Evolutionary conservation across 2,888 invertebrate genomes (phyloP), one percentile per base, ranked within the genome.

Genomic region (Epinotia ramella): DNA sequence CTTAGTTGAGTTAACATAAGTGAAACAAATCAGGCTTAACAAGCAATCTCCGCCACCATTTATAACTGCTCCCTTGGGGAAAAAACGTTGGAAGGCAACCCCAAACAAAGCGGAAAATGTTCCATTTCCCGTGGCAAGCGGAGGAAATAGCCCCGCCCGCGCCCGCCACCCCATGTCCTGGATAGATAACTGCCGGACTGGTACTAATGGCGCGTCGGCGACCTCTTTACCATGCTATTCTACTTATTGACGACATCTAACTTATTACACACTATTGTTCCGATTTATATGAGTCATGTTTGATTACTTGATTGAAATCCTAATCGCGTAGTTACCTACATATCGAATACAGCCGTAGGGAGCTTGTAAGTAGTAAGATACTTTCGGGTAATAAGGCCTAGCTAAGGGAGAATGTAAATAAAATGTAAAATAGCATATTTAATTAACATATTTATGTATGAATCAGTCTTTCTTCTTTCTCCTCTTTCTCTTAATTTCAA

Each of bases 171-270:
- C 80, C 77, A 24, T 73, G 84, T 78, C 83, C 86, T 82, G 81
- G 80, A 84, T 84, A 84, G 83, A 82, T 85, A 83, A 83, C 81
- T 77, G 73, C 76, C 44, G 77, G 77, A 77, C 66, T 77, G 44
- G 63, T 66, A 69, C 69, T 75, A 73, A 75, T 66, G 68, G 70
- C 75, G 53, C 60, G 59, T 60, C 71, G 59, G 74, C 77, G 79
- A 78, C 80, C 80, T 75, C 78, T 66, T 65, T 78, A 77, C 28
- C 69, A 56, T 40, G 71, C 76, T 65, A 75, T 75, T 78, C 68
- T 71, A 73, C 65, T 65, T 78, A 77, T 79, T 78, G 73, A 74
- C 72, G 72, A 72, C 67, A 71, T 66, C 57, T n/a, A 53, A 75
- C 65, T 70, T 49, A 59, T 68, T 64, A 64, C 44, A 64, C 62